These are phyloP conservation scores for Eucriotettix oculatus DNA, from an alignment of 2,888 invertebrate genomes.

Conservation along the genomic window DNA sequence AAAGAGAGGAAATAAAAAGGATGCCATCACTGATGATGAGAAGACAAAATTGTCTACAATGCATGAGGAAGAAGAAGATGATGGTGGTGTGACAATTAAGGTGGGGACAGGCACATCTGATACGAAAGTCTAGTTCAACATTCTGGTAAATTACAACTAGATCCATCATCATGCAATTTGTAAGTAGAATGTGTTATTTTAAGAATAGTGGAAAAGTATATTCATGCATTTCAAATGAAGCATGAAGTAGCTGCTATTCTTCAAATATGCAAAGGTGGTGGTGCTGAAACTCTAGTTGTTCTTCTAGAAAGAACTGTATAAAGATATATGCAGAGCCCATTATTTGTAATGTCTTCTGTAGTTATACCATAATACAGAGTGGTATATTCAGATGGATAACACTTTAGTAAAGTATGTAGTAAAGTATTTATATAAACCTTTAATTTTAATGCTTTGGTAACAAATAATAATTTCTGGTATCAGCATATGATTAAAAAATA, in stretches of 20 bases:
- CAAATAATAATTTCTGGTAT: too few species aligned
- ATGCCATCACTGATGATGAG: constrained; percentile 34
- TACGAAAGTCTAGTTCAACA: constrained; percentile 10
- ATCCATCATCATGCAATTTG: background rate
- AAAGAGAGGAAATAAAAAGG: constrained; percentile 51
- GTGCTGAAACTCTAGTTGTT: too few species aligned
- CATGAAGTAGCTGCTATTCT: background rate
- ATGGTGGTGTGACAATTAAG: constrained; percentile 43
- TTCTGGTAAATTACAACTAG: background rate
- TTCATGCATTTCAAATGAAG: background rate
- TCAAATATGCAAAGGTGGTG: too few species aligned
- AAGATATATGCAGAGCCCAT: too few species aligned
- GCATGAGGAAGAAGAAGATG: constrained; percentile 75
- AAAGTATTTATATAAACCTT: too few species aligned
- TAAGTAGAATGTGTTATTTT: background rate
- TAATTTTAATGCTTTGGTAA: too few species aligned
- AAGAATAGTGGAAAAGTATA: background rate
- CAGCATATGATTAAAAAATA: too few species aligned
- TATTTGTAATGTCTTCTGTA: too few species aligned
- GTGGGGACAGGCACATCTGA: constrained; percentile 27
- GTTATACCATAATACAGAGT: too few species aligned
- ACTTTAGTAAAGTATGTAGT: too few species aligned
- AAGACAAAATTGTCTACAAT: constrained; percentile 59
- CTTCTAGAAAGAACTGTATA: too few species aligned
- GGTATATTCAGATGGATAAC: too few species aligned